phyloP scores from a whole-genome alignment of 2,113 vertebrate genomes.

The Rhynchopsitta pachyrhyncha region DNA sequence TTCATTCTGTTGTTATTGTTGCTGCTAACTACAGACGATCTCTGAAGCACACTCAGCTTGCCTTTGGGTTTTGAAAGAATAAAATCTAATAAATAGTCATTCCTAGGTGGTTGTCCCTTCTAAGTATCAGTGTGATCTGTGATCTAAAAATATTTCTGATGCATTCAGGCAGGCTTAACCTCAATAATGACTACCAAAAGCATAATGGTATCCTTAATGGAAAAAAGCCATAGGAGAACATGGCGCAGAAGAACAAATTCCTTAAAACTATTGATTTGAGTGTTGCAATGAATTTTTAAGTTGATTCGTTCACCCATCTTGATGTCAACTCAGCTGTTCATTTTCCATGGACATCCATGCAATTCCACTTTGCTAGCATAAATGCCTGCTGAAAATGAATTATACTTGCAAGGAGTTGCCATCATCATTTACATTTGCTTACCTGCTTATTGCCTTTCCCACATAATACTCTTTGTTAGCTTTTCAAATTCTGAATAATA shows the following conservation, averaged over 20 bases:
- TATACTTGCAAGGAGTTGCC: not conserved
- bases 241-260: not conserved
- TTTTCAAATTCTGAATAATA: not conserved
- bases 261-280: not conserved
- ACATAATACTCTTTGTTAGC: not conserved
- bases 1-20: not conserved
- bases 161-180: not conserved
- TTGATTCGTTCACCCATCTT: not conserved
- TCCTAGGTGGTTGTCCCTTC: not conserved
- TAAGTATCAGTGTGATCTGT: not conserved
- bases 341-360: not conserved
- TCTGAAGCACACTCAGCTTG: not conserved
- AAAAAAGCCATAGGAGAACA: not conserved
- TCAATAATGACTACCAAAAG: fast-evolving
- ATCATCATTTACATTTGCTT: not conserved
- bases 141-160: not conserved
- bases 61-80: not conserved
- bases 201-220: not conserved
- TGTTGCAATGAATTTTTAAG: not conserved
- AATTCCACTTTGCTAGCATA: not conserved
- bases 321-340: not conserved
- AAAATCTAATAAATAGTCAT: not conserved
- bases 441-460: not conserved
- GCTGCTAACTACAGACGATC: not conserved
- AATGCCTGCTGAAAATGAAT: not conserved